These are phyloP conservation scores for Drosophila obscura DNA, from an alignment of 1,140 invertebrate genomes.

Conservation along the genomic window DNA sequence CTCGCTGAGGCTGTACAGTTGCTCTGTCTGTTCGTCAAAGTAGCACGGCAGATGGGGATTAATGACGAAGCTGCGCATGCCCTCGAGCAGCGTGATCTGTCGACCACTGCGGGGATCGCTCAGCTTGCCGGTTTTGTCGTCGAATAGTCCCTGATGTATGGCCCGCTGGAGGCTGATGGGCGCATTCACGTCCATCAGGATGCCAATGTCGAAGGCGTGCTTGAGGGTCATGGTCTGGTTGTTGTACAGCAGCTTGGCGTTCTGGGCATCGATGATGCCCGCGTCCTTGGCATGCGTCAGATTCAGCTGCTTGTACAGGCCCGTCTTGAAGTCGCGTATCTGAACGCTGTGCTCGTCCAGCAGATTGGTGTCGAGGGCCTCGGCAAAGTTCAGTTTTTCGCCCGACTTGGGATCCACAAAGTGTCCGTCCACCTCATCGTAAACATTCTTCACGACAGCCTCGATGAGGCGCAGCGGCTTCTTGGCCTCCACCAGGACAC, in stretches of 20 bases:
- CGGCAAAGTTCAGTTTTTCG: constrained; percentile 89
- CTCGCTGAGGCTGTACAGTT: constrained; percentile 89
- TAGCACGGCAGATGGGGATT: constrained; percentile 92
- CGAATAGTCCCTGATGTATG: constrained; percentile 93
- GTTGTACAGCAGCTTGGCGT: constrained; percentile 88
- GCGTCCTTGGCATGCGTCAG: constrained; percentile 90
- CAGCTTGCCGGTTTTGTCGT: constrained; percentile 91
- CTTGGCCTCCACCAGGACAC: constrained; percentile 91
- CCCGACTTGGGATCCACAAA: constrained; percentile 93
- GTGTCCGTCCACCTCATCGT: constrained; percentile 89
- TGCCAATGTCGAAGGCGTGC: constrained; percentile 91
- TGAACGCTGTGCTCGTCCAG: constrained; percentile 93
- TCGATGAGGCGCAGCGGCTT: constrained; percentile 93
- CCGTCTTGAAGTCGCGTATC: constrained; percentile 91
- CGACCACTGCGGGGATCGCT: constrained; percentile 90
- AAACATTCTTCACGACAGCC: constrained; percentile 92
- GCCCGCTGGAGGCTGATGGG: constrained; percentile 93
- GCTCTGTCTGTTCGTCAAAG: constrained; percentile 89
- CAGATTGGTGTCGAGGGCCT: constrained; percentile 90
- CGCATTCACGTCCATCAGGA: constrained; percentile 91
- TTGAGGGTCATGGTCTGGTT: constrained; percentile 89
- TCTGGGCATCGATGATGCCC: constrained; percentile 90
- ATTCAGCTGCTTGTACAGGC: constrained; percentile 90
- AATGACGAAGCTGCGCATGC: constrained; percentile 91
- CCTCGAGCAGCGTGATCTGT: constrained; percentile 92